Evolutionary conservation across 2,888 invertebrate genomes (phyloP).

Genomic region (Protodeltote pygarga): DNA sequence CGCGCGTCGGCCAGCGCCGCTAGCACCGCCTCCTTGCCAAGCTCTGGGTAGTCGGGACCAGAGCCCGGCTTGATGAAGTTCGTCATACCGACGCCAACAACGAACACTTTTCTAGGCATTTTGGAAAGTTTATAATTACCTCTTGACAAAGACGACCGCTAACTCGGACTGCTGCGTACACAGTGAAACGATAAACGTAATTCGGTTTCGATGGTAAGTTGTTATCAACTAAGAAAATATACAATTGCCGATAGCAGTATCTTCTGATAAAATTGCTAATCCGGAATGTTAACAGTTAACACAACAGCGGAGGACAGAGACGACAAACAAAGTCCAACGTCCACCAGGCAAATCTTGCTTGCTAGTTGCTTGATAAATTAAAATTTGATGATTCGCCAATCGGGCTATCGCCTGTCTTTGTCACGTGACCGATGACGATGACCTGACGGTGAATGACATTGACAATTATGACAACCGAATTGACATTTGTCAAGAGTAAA

Average conservation of each 20-base stretch:
- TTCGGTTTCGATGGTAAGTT: slow-evolving; percentile 37
- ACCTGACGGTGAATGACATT: too few relatives aligned
- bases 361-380: not conserved
- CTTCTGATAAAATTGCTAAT: slow-evolving; percentile 36
- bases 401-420: too few relatives aligned
- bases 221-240: slow-evolving; percentile 20
- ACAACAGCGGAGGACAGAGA: slow-evolving; percentile 24
- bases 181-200: slow-evolving; percentile 41
- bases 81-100: slow-evolving; percentile 99
- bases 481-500: too few relatives aligned
- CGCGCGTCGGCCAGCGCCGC: slow-evolving; percentile 95
- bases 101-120: slow-evolving; percentile 91
- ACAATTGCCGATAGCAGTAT: slow-evolving; percentile 27
- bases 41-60: slow-evolving; percentile 96
- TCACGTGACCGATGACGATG: slow-evolving; percentile 6
- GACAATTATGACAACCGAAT: too few relatives aligned
- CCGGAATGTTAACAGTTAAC: slow-evolving; percentile 24
- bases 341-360: not conserved
- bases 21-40: slow-evolving; percentile 96
- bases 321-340: slow-evolving; percentile 20
- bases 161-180: slow-evolving; percentile 57
- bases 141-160: slow-evolving; percentile 67
- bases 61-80: slow-evolving; percentile 98
- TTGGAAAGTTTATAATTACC: slow-evolving; percentile 75
- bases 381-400: too few relatives aligned